Percentiles rank a stretch among this genome's conserved stretches.
Evolutionary conservation across 2,113 vertebrate species (phyloP).

Genomic region (Pseudorhombus dupliciocellatus): DNA sequence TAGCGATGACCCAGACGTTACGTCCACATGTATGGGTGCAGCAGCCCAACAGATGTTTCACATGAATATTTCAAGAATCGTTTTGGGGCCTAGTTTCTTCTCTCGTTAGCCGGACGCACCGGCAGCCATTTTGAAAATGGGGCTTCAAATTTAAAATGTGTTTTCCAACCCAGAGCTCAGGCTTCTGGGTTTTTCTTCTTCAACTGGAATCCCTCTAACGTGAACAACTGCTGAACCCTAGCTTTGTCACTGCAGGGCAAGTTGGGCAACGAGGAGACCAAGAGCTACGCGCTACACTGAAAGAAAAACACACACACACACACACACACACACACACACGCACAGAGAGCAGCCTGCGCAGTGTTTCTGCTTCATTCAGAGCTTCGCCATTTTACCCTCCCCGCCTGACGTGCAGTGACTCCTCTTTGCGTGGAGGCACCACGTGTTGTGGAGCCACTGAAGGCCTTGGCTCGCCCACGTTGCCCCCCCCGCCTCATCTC

Average conservation of each 20-base stretch:
- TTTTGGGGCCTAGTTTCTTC: slow-evolving; percentile 1
- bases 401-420: slow-evolving; percentile 70
- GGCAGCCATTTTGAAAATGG: slow-evolving; percentile 43
- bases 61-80: slow-evolving; percentile 17
- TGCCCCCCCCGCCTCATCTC: slow-evolving; percentile 17
- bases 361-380: slow-evolving; percentile 20
- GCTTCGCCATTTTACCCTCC: slow-evolving; percentile 78
- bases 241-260: neutral
- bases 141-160: neutral
- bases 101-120: neutral
- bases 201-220: neutral
- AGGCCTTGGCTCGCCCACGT: slow-evolving; percentile 35
- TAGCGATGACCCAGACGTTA: neutral
- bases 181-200: rapidly evolving
- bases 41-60: slow-evolving; percentile 4
- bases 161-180: neutral
- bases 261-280: neutral
- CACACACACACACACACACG: neutral
- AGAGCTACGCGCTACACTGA: slow-evolving; percentile 2
- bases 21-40: neutral
- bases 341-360: slow-evolving; percentile 6
- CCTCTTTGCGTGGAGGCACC: slow-evolving; percentile 58
- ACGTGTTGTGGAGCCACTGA: slow-evolving; percentile 65
- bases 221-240: neutral
- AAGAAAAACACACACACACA: neutral